Evolutionary conservation across 2,113 vertebrate species (phyloP).

Genomic region (Vulpes lagopus): DNA sequence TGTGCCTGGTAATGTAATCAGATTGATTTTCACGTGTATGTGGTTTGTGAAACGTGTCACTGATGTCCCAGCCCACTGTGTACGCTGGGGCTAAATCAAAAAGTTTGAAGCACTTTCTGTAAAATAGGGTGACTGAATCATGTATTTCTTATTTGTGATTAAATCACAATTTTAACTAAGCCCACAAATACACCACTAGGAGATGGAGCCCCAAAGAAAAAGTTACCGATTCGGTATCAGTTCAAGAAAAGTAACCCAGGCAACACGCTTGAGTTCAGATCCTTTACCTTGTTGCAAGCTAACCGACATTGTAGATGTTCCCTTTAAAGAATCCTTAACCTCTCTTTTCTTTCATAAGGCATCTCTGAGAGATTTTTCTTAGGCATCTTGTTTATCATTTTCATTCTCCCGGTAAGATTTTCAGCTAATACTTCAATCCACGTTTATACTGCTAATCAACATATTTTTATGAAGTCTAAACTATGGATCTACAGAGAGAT

Average conservation of each 20-base stretch:
- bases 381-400: not conserved
- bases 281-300: not conserved
- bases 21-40: slow-evolving; percentile 50
- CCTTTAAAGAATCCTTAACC: slow-evolving; percentile 40
- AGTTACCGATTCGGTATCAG: slow-evolving; percentile 17
- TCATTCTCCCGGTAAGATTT: slow-evolving; percentile 37
- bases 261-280: slow-evolving; percentile 36
- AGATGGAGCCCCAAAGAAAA: slow-evolving; percentile 28
- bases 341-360: slow-evolving; percentile 40
- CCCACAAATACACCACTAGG: slow-evolving; percentile 47
- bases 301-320: not conserved
- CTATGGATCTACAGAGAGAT: slow-evolving; percentile 42
- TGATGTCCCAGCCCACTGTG: slow-evolving; percentile 42
- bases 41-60: slow-evolving; percentile 37
- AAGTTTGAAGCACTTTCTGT: slow-evolving; percentile 48
- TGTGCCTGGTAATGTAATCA: slow-evolving; percentile 44
- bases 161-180: slow-evolving; percentile 67
- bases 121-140: slow-evolving; percentile 43
- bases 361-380: slow-evolving; percentile 32
- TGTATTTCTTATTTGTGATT: slow-evolving; percentile 56
- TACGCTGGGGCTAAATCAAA: slow-evolving; percentile 50
- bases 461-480: slow-evolving; percentile 51
- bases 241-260: slow-evolving; percentile 27
- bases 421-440: not conserved
- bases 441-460: not conserved